Conservation (phyloP, 2,888 invertebrate genomes). For the Cacoxenus indagator region DNA sequence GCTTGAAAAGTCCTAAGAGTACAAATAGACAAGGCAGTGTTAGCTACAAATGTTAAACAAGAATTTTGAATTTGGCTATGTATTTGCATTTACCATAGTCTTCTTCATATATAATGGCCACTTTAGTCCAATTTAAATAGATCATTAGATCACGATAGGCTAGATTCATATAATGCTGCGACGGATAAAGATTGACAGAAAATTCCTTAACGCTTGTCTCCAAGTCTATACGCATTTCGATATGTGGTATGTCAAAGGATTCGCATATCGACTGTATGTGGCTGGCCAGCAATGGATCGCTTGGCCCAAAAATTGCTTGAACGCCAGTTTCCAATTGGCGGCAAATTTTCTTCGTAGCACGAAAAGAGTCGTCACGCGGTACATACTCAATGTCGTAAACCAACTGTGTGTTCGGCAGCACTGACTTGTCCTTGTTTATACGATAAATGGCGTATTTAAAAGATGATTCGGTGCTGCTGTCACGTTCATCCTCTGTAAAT, state of each 20-base stretch:
- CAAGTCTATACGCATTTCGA: constrained; percentile 82
- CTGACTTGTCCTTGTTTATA: constrained; percentile 87
- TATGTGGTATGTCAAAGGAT: constrained; percentile 90
- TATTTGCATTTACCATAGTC: constrained; percentile 79
- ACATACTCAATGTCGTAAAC: constrained; percentile 95
- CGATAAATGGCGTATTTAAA: constrained; percentile 96
- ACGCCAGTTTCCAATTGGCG: constrained; percentile 84
- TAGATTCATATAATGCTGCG: constrained; percentile 83
- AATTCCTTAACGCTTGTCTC: constrained; percentile 75
- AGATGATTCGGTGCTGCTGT: constrained; percentile 88
- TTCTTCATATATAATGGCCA: constrained; percentile 94
- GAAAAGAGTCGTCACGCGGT: constrained; percentile 89
- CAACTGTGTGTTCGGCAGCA: constrained; percentile 84
- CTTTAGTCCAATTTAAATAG: constrained; percentile 92
- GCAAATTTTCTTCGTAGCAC: constrained; percentile 84
- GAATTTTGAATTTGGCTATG: neutral
- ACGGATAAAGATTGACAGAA: constrained; percentile 91
- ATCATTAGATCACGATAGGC: constrained; percentile 89
- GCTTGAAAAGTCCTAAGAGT: constrained; percentile 82
- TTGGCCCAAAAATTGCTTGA: constrained; percentile 79
- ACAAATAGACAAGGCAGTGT: neutral
- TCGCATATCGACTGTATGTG: constrained; percentile 92
- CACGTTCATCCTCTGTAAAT: constrained; percentile 90
- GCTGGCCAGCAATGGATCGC: constrained; percentile 84
- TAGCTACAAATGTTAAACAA: neutral